Evolutionary conservation across 1,140 invertebrate genomes (phyloP).

Genomic region (Drosophila melanica): DNA sequence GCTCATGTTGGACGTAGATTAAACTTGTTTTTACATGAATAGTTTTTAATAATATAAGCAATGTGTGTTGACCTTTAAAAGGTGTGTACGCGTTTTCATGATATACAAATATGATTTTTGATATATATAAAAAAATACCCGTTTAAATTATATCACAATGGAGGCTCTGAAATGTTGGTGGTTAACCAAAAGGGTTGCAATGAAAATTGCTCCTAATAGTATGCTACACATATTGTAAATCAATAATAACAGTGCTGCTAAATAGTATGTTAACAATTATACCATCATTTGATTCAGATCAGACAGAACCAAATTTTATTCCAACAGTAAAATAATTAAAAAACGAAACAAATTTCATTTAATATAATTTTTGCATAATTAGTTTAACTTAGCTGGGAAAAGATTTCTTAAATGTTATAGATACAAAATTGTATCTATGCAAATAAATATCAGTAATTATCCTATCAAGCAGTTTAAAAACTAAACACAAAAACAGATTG

Average conservation of each 20-base stretch:
- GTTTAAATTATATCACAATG: no score
- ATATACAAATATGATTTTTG: not conserved
- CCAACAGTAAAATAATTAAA: not conserved
- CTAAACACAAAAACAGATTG: not conserved
- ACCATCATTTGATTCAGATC: not conserved
- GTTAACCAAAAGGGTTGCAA: no score
- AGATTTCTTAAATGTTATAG: no score
- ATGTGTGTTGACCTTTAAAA: slow-evolving; percentile 1
- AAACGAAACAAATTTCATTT: not conserved
- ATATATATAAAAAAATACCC: no score
- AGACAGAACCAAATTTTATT: not conserved
- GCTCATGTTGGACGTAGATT: not conserved
- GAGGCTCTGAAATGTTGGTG: no score
- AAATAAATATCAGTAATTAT: no score
- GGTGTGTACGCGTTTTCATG: not conserved
- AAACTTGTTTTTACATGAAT: slow-evolving; percentile 33
- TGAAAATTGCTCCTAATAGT: slow-evolving; percentile 24
- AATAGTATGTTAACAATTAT: not conserved
- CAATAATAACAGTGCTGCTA: not conserved
- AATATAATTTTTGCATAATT: not conserved
- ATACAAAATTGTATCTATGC: no score
- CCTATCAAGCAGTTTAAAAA: not conserved
- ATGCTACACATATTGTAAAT: slow-evolving; percentile 1
- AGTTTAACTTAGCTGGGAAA: not conserved
- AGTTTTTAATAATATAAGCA: slow-evolving; percentile 38